Conservation (phyloP, 37 sponge, comb jelly and placozoan species). For the Theonella swinhoei region DNA sequence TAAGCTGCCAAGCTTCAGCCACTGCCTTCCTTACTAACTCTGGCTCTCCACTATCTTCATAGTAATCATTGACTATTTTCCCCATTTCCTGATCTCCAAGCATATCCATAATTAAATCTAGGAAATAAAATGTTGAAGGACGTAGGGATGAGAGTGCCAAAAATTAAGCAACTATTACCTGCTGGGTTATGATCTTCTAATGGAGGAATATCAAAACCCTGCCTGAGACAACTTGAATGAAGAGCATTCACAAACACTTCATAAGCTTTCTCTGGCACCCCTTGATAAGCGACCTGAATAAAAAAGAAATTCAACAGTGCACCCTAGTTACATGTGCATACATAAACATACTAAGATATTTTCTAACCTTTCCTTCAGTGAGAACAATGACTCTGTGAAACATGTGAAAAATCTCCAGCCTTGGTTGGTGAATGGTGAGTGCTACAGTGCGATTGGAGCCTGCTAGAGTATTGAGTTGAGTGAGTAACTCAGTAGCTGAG, state of each 20-base stretch:
- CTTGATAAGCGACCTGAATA: conserved; percentile 42
- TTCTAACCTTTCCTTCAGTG: conserved; percentile 51
- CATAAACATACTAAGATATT: no score
- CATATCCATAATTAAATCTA: conserved; percentile 89
- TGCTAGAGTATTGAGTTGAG: conserved; percentile 48
- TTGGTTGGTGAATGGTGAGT: conserved; percentile 74
- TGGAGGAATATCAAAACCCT: conserved; percentile 8
- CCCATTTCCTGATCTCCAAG: conserved; percentile 59
- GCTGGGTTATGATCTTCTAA: conserved; percentile 44
- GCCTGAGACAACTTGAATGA: not conserved
- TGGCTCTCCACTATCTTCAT: conserved; percentile 38
- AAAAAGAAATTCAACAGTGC: not conserved
- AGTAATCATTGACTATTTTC: conserved; percentile 37
- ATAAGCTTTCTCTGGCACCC: conserved; percentile 35
- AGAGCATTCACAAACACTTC: conserved; percentile 49
- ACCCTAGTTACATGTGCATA: no score
- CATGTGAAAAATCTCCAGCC: conserved; percentile 42
- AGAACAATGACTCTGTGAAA: conserved; percentile 55
- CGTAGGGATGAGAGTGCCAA: no score
- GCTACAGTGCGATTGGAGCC: conserved; percentile 52
- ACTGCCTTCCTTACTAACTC: conserved; percentile 54
- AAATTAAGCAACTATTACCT: no score
- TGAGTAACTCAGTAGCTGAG: conserved; percentile 54
- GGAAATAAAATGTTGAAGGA: no score
- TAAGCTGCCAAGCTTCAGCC: conserved; percentile 12